These are phyloP conservation scores for Chromoteleia sp. DNA, from an alignment of 2,888 invertebrate species.

Conservation along the genomic window DNA sequence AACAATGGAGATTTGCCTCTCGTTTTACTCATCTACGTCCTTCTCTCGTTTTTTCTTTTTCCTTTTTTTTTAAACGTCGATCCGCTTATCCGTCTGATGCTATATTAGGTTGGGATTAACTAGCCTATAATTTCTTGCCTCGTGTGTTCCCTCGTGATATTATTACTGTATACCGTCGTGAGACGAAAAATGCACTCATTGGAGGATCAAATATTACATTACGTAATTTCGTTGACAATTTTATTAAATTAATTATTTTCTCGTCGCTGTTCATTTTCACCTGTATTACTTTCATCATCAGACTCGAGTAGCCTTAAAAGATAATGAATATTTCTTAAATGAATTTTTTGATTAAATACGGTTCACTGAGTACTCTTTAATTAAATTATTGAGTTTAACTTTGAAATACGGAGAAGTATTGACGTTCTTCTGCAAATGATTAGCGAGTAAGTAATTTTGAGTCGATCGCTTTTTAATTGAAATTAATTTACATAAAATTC, in stretches of 20 bases:
- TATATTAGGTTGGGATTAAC: conserved; percentile 75
- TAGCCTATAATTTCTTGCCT: conserved; percentile 73
- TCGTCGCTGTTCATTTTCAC: conserved; percentile 20
- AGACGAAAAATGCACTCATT: conserved; percentile 28
- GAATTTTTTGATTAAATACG: conserved; percentile 26
- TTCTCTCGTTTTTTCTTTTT: conserved; percentile 57
- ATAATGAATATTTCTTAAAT: conserved; percentile 32
- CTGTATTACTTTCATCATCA: neutral
- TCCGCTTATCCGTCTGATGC: conserved; percentile 74
- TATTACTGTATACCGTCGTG: conserved; percentile 39
- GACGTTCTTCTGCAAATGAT: conserved; percentile 22
- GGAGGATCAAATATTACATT: conserved; percentile 46
- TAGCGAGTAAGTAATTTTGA: conserved; percentile 34
- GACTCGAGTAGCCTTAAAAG: neutral
- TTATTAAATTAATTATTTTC: conserved; percentile 41
- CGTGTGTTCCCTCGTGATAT: conserved; percentile 45
- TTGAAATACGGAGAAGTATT: conserved; percentile 19
- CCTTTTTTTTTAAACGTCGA: conserved; percentile 66
- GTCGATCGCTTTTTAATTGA: conserved; percentile 28
- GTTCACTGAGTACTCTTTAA: neutral
- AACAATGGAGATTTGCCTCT: conserved; percentile 79
- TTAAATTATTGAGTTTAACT: conserved; percentile 44
- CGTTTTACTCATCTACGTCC: conserved; percentile 69
- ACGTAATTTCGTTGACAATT: conserved; percentile 23
- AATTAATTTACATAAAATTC: conserved; percentile 15